Base-by-base conservation (phyloP, 2,888 invertebrate genomes). In the Thecophora atra region DNA sequence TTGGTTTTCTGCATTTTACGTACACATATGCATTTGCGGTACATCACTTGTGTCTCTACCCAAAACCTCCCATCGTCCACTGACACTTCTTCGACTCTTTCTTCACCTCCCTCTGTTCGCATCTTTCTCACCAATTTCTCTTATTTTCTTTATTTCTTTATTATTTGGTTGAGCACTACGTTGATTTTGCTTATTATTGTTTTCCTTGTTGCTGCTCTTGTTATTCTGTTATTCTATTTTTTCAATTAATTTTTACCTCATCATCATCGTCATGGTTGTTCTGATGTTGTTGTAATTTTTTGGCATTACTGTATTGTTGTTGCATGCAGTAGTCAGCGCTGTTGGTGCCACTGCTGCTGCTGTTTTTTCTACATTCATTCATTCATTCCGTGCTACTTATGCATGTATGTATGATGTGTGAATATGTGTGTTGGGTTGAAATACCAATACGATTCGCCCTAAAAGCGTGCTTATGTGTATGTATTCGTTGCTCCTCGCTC, bases 311-410 rank as follows among this genome's bases (percentile, higher is more conserved):
- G 37, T n/a, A n/a, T 37, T 37, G 11, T 37, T 37, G 11, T 37
- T 2, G 37, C 37, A 37, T 37, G 37, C 37, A 37, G 60, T 62
- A 68, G 60, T 52, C 67, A 62, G 67, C 67, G 62, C 51, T 65
- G 68, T 44, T 72, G 72, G 72, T 73, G 73, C 72, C 74, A 17
- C 13, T 47, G 7, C 17, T 47, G 47, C 17, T 47, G n/a, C n/a
- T 47, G 47, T 37, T 37, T 6, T 37, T 37, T n/a, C 47, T 47
- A n/a, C 62, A 60, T 51, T 37, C 37, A 37, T 37, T 37, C 37
- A 37, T 37, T 37, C 37, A 37, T 2, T 8, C 37, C 6, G 6
- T 6, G 5, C 8, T 51, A 21, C 56, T 28, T 47, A 51, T 11
- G 13, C 5, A 47, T 47, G 47, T n/a, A 11, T 5, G 21, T 44